phyloP scores from a whole-genome alignment of 2,113 vertebrate species.

The Heptranchias perlo region DNA sequence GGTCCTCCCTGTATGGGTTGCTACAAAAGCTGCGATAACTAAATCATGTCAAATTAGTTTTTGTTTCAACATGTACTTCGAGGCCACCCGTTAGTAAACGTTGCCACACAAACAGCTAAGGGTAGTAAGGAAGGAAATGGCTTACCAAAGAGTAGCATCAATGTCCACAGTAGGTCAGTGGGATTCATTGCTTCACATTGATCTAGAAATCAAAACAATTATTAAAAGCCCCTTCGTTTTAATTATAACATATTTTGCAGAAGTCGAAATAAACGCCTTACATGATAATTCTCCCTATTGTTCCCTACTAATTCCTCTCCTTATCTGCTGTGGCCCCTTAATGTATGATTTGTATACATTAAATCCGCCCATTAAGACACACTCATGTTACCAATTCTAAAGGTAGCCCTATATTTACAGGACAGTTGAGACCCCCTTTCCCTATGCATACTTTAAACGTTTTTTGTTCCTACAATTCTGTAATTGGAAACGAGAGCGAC shows the following conservation, averaged over 20 bases:
- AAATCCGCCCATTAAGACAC: too few species aligned
- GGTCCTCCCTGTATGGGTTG: neutral
- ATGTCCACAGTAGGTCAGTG: neutral
- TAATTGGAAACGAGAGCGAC: too few species aligned
- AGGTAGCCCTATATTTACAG: too few species aligned
- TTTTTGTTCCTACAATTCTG: too few species aligned
- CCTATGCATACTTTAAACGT: too few species aligned
- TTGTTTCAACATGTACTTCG: too few species aligned
- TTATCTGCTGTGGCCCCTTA: neutral
- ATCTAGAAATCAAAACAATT: neutral
- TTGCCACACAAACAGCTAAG: neutral
- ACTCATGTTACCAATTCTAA: too few species aligned
- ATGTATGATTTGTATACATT: too few species aligned
- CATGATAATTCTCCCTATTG: neutral
- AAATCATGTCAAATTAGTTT: neutral
- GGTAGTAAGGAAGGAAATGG: neutral
- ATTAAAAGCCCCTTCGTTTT: neutral
- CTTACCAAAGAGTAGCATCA: neutral
- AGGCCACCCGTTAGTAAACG: too few species aligned
- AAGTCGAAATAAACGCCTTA: neutral
- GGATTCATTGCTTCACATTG: neutral
- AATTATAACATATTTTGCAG: neutral
- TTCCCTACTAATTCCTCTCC: neutral
- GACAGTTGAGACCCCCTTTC: too few species aligned
- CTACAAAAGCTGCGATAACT: neutral